These are phyloP conservation scores for Nanorana parkeri DNA, from an alignment of 2,113 vertebrate genomes.

Conservation along the genomic window DNA sequence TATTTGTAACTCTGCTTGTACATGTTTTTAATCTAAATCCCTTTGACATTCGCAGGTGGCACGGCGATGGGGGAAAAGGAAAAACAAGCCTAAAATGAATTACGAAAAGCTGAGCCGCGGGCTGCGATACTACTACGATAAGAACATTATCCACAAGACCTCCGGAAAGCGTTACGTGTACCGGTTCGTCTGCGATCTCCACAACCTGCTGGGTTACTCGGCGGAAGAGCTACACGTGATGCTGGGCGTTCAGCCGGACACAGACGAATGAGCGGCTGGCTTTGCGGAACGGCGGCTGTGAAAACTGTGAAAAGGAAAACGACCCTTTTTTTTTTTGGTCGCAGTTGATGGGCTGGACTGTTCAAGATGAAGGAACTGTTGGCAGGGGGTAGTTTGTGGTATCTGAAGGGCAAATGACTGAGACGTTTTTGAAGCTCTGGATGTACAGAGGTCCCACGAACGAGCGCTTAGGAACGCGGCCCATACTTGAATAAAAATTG, in stretches of 20 bases:
- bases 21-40: not conserved
- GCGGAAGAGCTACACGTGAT: conserved; percentile 86
- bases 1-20: too few species aligned
- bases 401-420: not conserved
- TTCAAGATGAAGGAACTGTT: not conserved
- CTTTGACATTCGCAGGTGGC: conserved; percentile 74
- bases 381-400: not conserved
- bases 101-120: conserved; percentile 91
- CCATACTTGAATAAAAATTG: conserved; percentile 34
- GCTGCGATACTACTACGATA: conserved; percentile 89
- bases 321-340: not conserved
- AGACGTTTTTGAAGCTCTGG: not conserved
- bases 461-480: not conserved
- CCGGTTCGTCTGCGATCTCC: conserved; percentile 89
- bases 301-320: not conserved
- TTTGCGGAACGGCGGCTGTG: too few species aligned
- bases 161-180: conserved; percentile 89
- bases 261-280: conserved; percentile 80
- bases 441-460: not conserved
- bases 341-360: conserved; percentile 18
- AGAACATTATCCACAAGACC: conserved; percentile 93
- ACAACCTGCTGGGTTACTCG: conserved; percentile 83
- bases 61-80: conserved; percentile 85
- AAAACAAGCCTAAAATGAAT: conserved; percentile 95
- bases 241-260: conserved; percentile 86